Evolutionary conservation across 2,888 invertebrate genomes (phyloP).

Genomic region (Parnassius smintheus): DNA sequence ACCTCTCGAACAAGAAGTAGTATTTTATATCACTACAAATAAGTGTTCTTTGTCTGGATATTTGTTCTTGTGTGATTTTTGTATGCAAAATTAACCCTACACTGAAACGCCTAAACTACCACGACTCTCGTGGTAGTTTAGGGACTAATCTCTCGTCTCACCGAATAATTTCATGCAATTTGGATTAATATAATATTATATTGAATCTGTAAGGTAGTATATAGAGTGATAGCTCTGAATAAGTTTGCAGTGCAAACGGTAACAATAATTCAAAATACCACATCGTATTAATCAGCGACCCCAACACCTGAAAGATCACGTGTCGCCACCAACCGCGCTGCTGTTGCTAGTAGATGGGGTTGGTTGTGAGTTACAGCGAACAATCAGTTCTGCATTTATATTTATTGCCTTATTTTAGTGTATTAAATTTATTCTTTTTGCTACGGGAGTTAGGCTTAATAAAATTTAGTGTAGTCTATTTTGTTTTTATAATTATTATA

Average conservation of each 20-base stretch:
- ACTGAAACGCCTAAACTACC: too few relatives aligned
- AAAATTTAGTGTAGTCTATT: too few relatives aligned
- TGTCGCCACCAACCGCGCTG: slow-evolving; percentile 45
- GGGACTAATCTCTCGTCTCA: too few relatives aligned
- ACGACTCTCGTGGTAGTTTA: too few relatives aligned
- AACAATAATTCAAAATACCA: slow-evolving; percentile 54
- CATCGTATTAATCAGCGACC: slow-evolving; percentile 57
- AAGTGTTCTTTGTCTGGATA: too few relatives aligned
- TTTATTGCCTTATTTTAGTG: not conserved
- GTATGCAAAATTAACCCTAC: too few relatives aligned
- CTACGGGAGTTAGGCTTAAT: too few relatives aligned
- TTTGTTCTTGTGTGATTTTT: too few relatives aligned
- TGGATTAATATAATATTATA: not conserved
- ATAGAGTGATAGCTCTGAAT: slow-evolving; percentile 23
- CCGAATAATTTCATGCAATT: too few relatives aligned
- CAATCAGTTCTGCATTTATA: not conserved
- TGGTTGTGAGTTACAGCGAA: slow-evolving; percentile 34
- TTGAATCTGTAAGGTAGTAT: slow-evolving; percentile 1
- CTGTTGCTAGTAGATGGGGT: slow-evolving; percentile 30
- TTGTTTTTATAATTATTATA: too few relatives aligned
- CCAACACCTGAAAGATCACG: slow-evolving; percentile 68
- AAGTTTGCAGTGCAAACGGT: slow-evolving; percentile 28
- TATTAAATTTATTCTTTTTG: not conserved
- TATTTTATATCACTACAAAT: too few relatives aligned
- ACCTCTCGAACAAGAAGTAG: too few relatives aligned